Evolutionary conservation across 1,140 invertebrate species (phyloP).

Genomic region (Drosophila hydei): DNA sequence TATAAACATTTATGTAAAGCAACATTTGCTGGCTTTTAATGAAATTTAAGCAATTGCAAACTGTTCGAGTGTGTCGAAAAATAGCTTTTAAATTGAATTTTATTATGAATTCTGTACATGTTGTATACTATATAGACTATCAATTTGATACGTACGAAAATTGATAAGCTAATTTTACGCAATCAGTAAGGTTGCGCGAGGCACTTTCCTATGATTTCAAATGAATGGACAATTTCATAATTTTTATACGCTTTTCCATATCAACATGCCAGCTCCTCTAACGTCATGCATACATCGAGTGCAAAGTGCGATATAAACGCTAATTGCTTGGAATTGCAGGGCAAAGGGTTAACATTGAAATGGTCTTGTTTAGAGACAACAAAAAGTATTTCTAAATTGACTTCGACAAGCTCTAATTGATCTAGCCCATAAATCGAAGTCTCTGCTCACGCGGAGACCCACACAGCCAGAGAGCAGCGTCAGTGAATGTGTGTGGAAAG

Average conservation of each 20-base stretch:
- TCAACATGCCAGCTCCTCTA: constrained; percentile 31
- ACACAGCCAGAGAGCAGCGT: not conserved
- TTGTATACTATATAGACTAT: constrained; percentile 8
- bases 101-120: not conserved
- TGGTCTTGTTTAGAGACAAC: constrained; percentile 34
- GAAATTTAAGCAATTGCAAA: constrained; percentile 3
- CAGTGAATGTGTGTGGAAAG: constrained; percentile 49
- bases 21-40: constrained; percentile 44
- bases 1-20: not conserved
- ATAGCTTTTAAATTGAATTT: constrained; percentile 13
- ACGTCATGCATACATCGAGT: constrained; percentile 39
- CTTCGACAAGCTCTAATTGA: constrained; percentile 48
- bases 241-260: constrained; percentile 6
- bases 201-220: constrained; percentile 18
- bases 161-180: constrained; percentile 64
- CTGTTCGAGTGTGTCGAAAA: constrained; percentile 24
- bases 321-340: constrained; percentile 59
- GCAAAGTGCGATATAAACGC: constrained; percentile 51
- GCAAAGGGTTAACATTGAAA: constrained; percentile 43
- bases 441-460: no score
- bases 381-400: constrained; percentile 35
- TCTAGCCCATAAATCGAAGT: constrained; percentile 12
- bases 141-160: not conserved
- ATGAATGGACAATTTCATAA: constrained; percentile 53
- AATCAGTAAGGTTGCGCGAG: constrained; percentile 47